Conservation (phyloP, 2,888 invertebrate genomes). For the Callosobruchus maculatus region DNA sequence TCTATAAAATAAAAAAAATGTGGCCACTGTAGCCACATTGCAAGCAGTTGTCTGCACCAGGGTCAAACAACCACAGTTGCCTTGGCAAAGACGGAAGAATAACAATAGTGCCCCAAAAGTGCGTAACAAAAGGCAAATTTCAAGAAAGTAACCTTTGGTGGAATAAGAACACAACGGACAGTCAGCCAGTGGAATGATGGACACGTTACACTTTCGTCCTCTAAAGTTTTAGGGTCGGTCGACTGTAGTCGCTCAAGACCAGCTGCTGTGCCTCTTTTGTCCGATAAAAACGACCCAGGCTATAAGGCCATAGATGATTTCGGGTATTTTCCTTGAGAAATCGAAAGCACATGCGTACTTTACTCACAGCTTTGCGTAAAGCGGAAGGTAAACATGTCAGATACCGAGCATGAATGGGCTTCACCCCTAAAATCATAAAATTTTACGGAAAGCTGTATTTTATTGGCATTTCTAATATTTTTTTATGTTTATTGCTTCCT, state of each 20-base stretch:
- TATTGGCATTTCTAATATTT: no score
- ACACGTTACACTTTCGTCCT: background rate
- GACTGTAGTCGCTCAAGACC: background rate
- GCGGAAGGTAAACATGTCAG: background rate
- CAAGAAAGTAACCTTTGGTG: slow-evolving; percentile 2
- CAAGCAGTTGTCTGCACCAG: background rate
- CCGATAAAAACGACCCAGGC: background rate
- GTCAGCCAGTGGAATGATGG: background rate
- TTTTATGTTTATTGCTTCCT: no score
- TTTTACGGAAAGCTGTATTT: background rate
- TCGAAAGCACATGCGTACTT: background rate
- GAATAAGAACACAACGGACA: background rate
- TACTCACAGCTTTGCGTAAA: background rate
- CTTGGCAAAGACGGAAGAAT: background rate
- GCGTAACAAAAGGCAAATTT: slow-evolving; percentile 6
- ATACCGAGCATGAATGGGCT: background rate
- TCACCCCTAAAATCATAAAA: background rate
- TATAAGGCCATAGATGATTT: background rate
- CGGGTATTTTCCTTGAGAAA: background rate
- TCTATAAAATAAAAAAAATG: no score
- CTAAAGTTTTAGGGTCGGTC: background rate
- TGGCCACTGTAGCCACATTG: no score
- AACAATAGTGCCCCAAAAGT: background rate
- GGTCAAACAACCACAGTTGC: background rate
- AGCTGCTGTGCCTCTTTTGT: background rate